Evolutionary conservation across 2,888 invertebrate genomes (phyloP), one percentile per base, ranked within the genome.

Genomic region (Stenolophus ochropezus): DNA sequence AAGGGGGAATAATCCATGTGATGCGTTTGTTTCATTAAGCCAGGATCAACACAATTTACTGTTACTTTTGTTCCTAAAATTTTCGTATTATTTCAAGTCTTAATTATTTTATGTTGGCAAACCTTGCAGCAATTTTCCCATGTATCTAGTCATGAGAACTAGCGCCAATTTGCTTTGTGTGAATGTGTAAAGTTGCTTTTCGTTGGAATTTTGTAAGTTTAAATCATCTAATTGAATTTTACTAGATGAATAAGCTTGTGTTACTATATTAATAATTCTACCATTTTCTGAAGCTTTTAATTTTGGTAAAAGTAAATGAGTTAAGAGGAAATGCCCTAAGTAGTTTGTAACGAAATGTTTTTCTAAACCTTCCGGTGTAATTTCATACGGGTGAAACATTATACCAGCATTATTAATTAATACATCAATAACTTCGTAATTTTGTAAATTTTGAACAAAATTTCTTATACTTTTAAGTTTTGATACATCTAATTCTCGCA

Each of bases 371-470:
- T 94, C 94, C 56, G 89, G 87, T 0, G 94, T 94, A 83, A 90
- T 88, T 81, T 88, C 87, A 83, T 90, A 90, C 0, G 92, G 92
- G 86, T 92, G 90, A 84, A 92, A 91, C 87, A 93, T 92, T 16
- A 94, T 90, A 18, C 93, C 94, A 65, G 94, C 95, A 88, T 95
- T 95, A 87, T 94, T 94, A 47, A 95, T 91, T 47, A 95, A 88
- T 74, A 94, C 89, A 87, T 95, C 93, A 74, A 94, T 88, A 85
- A 89, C 89, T 53, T 90, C 89, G 84, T 93, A 92, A 85, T 92
- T 92, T 86, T 87, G 83, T 27, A 87, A 83, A 83, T 87, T 83
- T 1, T 84, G 83, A 16, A 84, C 93, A 87, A 94, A 94, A 53
- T 90, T 88, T 82, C 90, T 89, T 47, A 94, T 91, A 58, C 92